Base-by-base conservation (phyloP, 2,113 vertebrate species). In the Alexandromys fortis region DNA sequence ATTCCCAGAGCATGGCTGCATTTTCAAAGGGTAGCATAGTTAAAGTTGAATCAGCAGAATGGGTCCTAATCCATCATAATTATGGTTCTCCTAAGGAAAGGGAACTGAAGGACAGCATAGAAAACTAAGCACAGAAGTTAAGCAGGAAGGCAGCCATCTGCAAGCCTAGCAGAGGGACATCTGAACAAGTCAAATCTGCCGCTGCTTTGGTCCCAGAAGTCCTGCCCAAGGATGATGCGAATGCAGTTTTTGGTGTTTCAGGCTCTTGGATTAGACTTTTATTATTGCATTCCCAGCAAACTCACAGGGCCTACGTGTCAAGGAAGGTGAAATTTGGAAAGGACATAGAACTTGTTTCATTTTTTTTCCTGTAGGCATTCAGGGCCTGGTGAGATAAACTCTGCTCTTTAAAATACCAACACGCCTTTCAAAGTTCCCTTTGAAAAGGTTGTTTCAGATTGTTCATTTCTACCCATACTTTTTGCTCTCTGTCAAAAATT, bases 401-500 rank as follows among this genome's bases (percentile, higher is more conserved):
- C 63, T 89, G 55, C 11, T 95, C 45, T 97, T 98, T 95, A 94
- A 86, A 45, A 94, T 86, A 22, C 33, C 86, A 96, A 95, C 79
- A 63, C 85, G 24, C 12, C 76, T 87, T 93, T 93, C 76, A 95
- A 47, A n/a, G 38, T 82, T 88, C 10, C 42, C 49, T 75, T 26
- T 78, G 86, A 85, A 93, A 94, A 95, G 73, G 79, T 92, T 89
- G 94, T 26, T 78, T 91, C 17, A 68, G 47, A 88, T n/a, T 55
- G 33, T 92, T 78, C 55, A 47, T 93, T 96, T 91, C 58, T 83
- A 38, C 8, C 16, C 16, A 26, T 91, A 16, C 72, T 70, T 95
- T 98, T 85, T 79, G 67, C 0, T 91, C 81, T 86, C 45, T 17
- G 95, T 91, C 94, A 24, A 83, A 90, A 97, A 73, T 21, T 90